Evolutionary conservation across 92 coral and sea anemone species (phyloP), one percentile per base, ranked within the genome.

Genomic region (Pocillopora meandrina): DNA sequence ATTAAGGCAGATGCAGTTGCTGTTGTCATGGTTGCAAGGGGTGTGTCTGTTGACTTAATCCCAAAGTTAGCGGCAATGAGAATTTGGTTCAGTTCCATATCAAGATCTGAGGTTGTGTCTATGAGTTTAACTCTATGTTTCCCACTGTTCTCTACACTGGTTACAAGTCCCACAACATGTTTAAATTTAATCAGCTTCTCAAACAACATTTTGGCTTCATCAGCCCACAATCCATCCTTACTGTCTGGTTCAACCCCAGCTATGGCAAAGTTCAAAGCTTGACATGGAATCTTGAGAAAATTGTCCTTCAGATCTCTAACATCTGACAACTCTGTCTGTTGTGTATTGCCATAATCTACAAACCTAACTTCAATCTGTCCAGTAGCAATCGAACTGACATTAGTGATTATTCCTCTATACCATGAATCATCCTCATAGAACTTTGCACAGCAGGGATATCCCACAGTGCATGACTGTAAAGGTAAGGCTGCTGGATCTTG

Each of bases 311-410:
- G 83, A 35, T 91, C 98, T 76, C 82, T 89, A 10, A 96, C 93
- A 80, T 89, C 92, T 5, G 97, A 88, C 35, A 96, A 76, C 52
- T 90, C 93, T 10, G 98, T 92, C 52, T 81, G 83, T 57, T 96
- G 97, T 1, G 88, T 76, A 62, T 96, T 96, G 58, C 99, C 99
- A 80, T 92, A 96, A 82, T 96, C 99, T 66, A 96, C 97, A 91
- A 96, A 96, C 78, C 89, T 86, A 15, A 96, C 99, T 34, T 92
- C 96, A 34, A 96, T 87, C 63, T 80, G 82, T 17, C 99, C 99
- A 16, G 98, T 89, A 49, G 95, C 92, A n/a, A 91, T 89, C 3
- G 94, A 89, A 59, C 96, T 89, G 33, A 91, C 98, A 67, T 95
- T 92, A 18, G 97, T 96, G 20, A 96, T 96, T 13, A 96, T 70